Evolutionary conservation across 1,140 invertebrate species (phyloP), one percentile per base, ranked within the genome.

Genomic region (Drosophila busckii): DNA sequence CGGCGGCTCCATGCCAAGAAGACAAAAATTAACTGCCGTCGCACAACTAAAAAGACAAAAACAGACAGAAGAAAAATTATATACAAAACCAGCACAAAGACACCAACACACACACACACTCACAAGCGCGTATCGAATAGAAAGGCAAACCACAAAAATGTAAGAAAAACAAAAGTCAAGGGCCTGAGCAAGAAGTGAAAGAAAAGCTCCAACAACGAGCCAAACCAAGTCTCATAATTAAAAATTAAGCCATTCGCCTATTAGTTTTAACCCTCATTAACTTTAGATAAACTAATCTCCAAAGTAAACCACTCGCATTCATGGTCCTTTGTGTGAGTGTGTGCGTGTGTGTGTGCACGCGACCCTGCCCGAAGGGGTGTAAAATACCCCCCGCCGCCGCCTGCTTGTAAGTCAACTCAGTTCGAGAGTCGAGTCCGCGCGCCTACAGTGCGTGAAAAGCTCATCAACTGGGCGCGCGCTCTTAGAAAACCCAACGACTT

Each of bases 261-360:
- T 82, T 82, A 82, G 75, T 82, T 82, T 82, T 82, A 75, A 82
- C 75, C 75, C 75, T 82, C 75, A 82, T 82, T 82, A 82, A 82
- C 75, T 82, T 82, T 82, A 82, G 75, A 82, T 82, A 82, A 82
- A 82, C 75, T 82, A 82, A 82, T 82, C 75, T 82, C 75, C 69
- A 82, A 82, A 82, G 75, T 82, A 82, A 82, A 82, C 75, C 75
- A 78, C 73, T 78, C 62, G 63, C 67, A 70, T 78, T 78, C 71
- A 78, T 48, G 52, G 45, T 50, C 62, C 48, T 65, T 62, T 56
- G n/a, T n/a, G n/a, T n/a, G n/a, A n/a, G n/a, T n/a, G n/a, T 52
- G 5, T 22, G 41, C 46, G 40, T 46, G 16, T 15, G 34, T 7
- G 29, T 29, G 42, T n/a, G 8, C 15, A 25, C 44, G 45, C 65